Conservation (phyloP, 2,888 invertebrate genomes). For the Villa cingulata region DNA sequence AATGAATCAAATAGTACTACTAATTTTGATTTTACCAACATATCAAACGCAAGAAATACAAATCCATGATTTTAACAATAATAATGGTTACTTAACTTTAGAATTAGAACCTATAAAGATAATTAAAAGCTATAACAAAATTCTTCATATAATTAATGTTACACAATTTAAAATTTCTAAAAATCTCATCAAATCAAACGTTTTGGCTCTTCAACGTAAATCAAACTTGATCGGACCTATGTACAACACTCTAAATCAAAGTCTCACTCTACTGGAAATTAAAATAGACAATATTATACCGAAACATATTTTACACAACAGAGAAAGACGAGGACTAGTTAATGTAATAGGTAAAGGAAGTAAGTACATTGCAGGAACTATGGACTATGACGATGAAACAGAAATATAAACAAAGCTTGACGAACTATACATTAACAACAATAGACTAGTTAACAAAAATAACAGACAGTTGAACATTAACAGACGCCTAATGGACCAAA, state of each 20-base stretch:
- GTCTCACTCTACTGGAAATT: background rate
- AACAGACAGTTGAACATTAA: background rate
- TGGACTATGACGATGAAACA: background rate
- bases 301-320: background rate
- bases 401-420: background rate
- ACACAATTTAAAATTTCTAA: background rate
- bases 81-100: background rate
- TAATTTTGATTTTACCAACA: background rate
- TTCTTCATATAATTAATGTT: background rate
- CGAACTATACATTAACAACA: background rate
- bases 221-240: background rate
- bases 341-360: background rate
- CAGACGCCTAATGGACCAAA: background rate
- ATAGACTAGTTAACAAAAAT: background rate
- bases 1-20: background rate
- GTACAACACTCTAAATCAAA: background rate
- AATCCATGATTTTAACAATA: background rate
- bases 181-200: background rate
- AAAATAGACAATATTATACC: background rate
- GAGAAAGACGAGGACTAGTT: background rate
- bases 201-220: background rate
- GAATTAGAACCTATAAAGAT: background rate
- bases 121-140: background rate
- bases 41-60: background rate
- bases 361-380: background rate